phyloP scores from a whole-genome alignment of 1,140 invertebrate genomes.

The Diploscapter pachys region DNA sequence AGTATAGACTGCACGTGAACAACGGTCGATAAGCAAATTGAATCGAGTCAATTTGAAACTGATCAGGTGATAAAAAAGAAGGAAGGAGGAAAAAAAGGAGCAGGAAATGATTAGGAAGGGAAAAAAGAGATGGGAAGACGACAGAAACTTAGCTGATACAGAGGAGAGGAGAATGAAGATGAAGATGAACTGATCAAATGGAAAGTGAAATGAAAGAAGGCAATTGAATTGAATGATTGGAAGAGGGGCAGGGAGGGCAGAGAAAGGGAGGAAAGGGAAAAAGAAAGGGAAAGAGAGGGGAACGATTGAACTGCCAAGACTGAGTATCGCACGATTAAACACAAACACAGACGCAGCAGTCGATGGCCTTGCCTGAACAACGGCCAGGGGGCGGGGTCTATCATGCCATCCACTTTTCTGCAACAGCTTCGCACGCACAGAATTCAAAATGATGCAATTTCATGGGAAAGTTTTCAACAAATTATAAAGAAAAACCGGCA shows the following conservation, averaged over 20 bases:
- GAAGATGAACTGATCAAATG: conserved; percentile 1
- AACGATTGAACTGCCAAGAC: neutral
- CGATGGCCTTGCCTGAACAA: no score
- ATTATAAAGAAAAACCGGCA: no score
- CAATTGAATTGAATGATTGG: conserved; percentile 15
- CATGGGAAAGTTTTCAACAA: no score
- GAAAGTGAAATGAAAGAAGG: neutral
- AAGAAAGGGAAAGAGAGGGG: neutral
- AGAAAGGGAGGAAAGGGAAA: neutral
- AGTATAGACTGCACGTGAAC: neutral
- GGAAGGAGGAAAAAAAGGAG: conserved; percentile 2
- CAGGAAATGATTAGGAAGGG: conserved; percentile 9
- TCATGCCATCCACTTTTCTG: no score
- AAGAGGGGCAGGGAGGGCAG: conserved; percentile 7
- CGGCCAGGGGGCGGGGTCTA: no score
- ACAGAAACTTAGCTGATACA: conserved; percentile 10
- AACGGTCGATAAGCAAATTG: conserved; percentile 11
- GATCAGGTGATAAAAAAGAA: neutral
- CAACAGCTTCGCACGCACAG: no score
- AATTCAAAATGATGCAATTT: no score
- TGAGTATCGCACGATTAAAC: no score
- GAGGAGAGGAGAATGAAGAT: conserved; percentile 9
- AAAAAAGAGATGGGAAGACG: neutral
- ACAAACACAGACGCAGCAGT: no score
- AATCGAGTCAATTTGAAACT: conserved; percentile 11